Percentiles rank a stretch among this genome's conserved stretches.
Conservation (phyloP, 2,113 vertebrate genomes). For the Takifugu flavidus region DNA sequence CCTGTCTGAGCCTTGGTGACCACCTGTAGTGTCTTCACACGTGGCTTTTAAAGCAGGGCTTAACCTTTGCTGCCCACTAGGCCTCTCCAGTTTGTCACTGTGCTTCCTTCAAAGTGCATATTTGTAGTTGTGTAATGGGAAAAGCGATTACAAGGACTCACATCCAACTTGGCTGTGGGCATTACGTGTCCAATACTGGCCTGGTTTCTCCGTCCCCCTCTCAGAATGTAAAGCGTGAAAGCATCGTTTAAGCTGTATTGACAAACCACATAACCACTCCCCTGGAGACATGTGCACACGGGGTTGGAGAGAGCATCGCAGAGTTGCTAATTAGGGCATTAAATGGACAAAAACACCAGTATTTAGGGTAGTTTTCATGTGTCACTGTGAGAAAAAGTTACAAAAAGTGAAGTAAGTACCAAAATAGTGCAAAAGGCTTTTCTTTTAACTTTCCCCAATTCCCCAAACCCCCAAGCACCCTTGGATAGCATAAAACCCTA, state of each 20-base stretch:
- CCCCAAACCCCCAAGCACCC: constrained; percentile 40
- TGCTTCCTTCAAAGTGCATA: background rate
- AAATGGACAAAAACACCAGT: constrained; percentile 6
- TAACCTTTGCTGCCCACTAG: constrained; percentile 32
- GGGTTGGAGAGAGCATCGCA: background rate
- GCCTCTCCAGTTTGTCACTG: constrained; percentile 28
- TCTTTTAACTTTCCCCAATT: constrained; percentile 30
- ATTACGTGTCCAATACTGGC: constrained; percentile 11
- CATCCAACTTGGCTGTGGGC: constrained; percentile 16
- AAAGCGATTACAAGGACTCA: constrained; percentile 28
- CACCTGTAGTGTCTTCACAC: no score
- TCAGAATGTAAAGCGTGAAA: constrained; percentile 19
- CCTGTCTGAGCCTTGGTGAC: background rate
- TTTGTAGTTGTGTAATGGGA: constrained; percentile 10
- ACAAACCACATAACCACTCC: background rate
- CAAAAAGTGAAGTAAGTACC: constrained; percentile 19
- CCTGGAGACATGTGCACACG: constrained; percentile 10
- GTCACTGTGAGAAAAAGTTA: constrained; percentile 20
- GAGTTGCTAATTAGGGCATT: background rate
- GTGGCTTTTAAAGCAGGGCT: background rate
- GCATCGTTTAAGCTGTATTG: constrained; percentile 7
- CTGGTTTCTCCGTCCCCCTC: constrained; percentile 25
- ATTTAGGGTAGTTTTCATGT: constrained; percentile 17
- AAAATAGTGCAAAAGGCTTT: constrained; percentile 35
- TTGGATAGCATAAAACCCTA: constrained; percentile 42